Evolutionary conservation across 2,888 invertebrate species (phyloP).

Genomic region (Eudasyphora cyanicolor): DNA sequence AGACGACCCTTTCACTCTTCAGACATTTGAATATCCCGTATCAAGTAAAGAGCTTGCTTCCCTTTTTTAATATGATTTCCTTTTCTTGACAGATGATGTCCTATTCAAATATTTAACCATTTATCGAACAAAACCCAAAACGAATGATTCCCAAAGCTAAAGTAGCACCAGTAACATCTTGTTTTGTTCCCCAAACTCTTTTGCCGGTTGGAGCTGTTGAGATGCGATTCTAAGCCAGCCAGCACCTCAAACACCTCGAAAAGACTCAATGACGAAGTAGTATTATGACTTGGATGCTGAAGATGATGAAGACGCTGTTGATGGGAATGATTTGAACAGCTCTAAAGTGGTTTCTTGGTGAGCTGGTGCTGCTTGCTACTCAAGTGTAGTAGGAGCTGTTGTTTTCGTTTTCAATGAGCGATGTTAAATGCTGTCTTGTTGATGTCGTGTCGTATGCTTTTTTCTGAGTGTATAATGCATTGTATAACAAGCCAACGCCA

Average conservation of each 20-base stretch:
- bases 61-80: not conserved
- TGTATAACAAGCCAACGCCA: not conserved
- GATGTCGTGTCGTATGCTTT: not conserved
- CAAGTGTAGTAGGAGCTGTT: conserved; percentile 61
- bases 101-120: not conserved
- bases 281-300: conserved; percentile 14
- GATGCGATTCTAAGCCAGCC: not conserved
- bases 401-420: conserved; percentile 11
- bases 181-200: not conserved
- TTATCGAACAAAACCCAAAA: not conserved
- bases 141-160: not conserved
- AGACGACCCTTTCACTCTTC: not conserved
- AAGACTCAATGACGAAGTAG: not conserved
- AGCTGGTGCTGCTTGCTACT: no score
- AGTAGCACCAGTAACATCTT: not conserved
- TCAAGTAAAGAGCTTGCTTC: not conserved
- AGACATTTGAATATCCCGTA: not conserved
- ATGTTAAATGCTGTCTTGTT: not conserved
- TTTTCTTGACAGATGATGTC: not conserved
- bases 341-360: conserved; percentile 48
- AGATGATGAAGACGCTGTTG: conserved; percentile 13
- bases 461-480: conserved; percentile 39
- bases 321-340: conserved; percentile 32
- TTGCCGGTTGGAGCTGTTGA: not conserved
- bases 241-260: not conserved